Evolutionary conservation across 30 jellyfish, hydroid and myxozoan genomes (phyloP), one percentile per base, ranked within the genome.

Genomic region (Catostylus mosaicus): DNA sequence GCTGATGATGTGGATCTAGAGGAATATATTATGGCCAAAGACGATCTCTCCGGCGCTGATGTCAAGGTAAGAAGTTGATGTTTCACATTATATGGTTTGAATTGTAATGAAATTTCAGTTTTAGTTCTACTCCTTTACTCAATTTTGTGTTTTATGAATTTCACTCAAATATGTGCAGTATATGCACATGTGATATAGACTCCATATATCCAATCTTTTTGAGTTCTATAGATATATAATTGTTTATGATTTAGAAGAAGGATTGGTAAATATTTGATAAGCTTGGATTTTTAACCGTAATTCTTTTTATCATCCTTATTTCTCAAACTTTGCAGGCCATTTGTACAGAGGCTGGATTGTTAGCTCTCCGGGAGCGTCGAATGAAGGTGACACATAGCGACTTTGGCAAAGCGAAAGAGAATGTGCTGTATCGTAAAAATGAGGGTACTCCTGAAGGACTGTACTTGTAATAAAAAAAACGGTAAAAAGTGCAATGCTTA

Each of bases 11-110:
- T 94, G 34, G 88, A 89, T 65, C 63, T 94, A 34, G 99, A 94
- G 52, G 99, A 94, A 74, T 87, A 87, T 80, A 82, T 94, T 0
- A 57, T 94, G 79, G 90, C 97, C 19, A 94, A 94, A 78, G 99
- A 94, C 52, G 99, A 94, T 69, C 77, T 94, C 24, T 94, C 99
- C 24, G 99, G 99, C 33, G 99, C 99, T 61, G 99, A 94, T 75
- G 74, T 94, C 78, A 94, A 94, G 95, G 98, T 91, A 69, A 8
- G 72, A 6, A 11, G 27, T 50, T n/a, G n/a, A n/a, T n/a, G n/a
- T n/a, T n/a, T n/a, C n/a, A n/a, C n/a, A n/a, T n/a, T n/a, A n/a
- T n/a, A n/a, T n/a, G n/a, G n/a, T n/a, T n/a, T n/a, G n/a, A n/a
- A n/a, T n/a, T n/a, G n/a, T n/a, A n/a, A n/a, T n/a, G n/a, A n/a